Conservation (phyloP, 2,797 vertebrate species). For the Sebastes itinus region DNA sequence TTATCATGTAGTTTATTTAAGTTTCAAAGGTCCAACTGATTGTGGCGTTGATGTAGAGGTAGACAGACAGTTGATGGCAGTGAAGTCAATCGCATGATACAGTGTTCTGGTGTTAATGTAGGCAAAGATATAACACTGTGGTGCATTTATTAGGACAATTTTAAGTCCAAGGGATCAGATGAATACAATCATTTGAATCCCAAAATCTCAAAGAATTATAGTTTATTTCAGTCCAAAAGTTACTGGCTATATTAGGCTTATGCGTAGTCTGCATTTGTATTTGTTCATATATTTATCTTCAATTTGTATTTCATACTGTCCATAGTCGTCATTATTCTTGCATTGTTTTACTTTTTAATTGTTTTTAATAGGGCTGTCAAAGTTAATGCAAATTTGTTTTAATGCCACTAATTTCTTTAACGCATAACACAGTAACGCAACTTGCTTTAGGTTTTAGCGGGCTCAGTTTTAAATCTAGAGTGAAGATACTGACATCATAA, state of each 20-base stretch:
- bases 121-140: not conserved
- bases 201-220: not conserved
- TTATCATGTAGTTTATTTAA: constrained; percentile 56
- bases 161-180: not conserved
- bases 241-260: not conserved
- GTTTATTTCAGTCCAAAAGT: not conserved
- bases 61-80: not conserved
- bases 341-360: not conserved
- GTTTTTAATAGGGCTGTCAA: no score
- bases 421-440: no score
- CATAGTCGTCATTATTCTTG: not conserved
- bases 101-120: not conserved
- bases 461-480: no score
- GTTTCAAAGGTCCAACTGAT: constrained; percentile 63
- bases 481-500: no score
- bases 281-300: not conserved
- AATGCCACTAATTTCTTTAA: no score
- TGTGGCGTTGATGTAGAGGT: constrained; percentile 2
- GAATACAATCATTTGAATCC: not conserved
- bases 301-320: not conserved
- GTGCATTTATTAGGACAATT: not conserved
- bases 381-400: no score
- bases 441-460: no score
- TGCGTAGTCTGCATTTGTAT: not conserved
- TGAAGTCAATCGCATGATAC: constrained; percentile 17